Evolutionary conservation across 1,140 invertebrate genomes (phyloP).

Genomic region (Achatina immaculata): DNA sequence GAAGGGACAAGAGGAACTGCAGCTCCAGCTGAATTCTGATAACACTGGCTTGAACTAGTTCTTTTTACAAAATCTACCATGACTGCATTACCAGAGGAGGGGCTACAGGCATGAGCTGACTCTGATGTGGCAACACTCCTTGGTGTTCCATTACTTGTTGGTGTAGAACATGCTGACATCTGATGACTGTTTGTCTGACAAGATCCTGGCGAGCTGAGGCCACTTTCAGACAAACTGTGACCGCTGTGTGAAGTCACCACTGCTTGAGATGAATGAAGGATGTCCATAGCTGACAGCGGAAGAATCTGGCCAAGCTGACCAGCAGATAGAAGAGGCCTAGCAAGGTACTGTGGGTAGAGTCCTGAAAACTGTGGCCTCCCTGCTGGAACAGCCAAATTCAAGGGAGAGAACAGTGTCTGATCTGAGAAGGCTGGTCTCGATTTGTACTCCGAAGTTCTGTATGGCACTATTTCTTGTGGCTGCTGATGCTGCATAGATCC

Average conservation of each 20-base stretch:
- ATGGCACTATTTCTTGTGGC: constrained; percentile 20
- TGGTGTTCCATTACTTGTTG: background rate
- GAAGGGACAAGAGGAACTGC: too few species aligned
- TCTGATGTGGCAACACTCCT: background rate
- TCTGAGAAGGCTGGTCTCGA: constrained; percentile 32
- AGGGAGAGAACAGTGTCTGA: background rate
- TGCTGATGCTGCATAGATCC: constrained; percentile 25
- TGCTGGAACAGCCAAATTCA: constrained; percentile 28
- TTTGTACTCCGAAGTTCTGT: too few species aligned
- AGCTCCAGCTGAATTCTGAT: too few species aligned
- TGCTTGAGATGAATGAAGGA: background rate
- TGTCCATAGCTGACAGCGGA: background rate
- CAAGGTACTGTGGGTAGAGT: too few species aligned
- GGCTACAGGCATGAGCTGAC: background rate
- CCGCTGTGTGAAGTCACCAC: constrained; percentile 8
- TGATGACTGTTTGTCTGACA: background rate
- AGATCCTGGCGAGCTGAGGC: background rate
- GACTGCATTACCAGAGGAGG: too few species aligned
- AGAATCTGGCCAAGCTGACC: background rate
- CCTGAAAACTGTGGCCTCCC: constrained; percentile 14
- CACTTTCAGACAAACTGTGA: background rate
- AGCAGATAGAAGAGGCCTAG: background rate
- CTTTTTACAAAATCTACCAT: too few species aligned
- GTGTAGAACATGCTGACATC: background rate
- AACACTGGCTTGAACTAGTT: too few species aligned